These are phyloP conservation scores for Diachrysia chrysitis DNA, from an alignment of 2,888 invertebrate genomes.

Conservation along the genomic window DNA sequence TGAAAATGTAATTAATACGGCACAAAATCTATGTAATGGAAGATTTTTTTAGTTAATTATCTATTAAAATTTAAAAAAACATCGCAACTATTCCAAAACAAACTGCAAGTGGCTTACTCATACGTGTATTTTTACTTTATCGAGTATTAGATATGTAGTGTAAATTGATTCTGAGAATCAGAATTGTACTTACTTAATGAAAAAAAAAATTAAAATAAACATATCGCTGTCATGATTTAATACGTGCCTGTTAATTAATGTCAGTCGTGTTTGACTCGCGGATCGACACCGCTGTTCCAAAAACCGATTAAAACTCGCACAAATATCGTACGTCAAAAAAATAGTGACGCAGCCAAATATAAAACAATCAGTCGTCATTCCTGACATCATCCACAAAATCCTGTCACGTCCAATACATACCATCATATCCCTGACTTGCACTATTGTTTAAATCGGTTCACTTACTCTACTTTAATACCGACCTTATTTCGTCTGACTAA, in stretches of 20 bases:
- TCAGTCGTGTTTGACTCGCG: background rate
- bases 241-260: background rate
- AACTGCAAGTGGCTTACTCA: too few species aligned
- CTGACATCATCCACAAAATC: slow-evolving; percentile 23
- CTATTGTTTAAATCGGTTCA: slow-evolving; percentile 48
- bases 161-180: too few species aligned
- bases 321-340: background rate
- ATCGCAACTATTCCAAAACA: too few species aligned
- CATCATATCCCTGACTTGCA: slow-evolving; percentile 52
- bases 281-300: background rate
- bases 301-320: slow-evolving; percentile 1
- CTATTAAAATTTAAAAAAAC: too few species aligned
- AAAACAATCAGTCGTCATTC: slow-evolving; percentile 33
- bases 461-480: slow-evolving; percentile 8
- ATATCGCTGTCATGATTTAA: background rate
- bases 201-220: too few species aligned
- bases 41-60: too few species aligned
- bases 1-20: too few species aligned
- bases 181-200: too few species aligned
- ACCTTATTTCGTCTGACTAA: slow-evolving; percentile 6
- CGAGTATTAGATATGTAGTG: too few species aligned
- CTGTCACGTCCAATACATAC: slow-evolving; percentile 45
- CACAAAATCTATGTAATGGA: too few species aligned
- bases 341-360: slow-evolving; percentile 6
- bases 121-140: too few species aligned